Evolutionary conservation across 2,797 vertebrate genomes (phyloP).

Genomic region (Morelia viridis): DNA sequence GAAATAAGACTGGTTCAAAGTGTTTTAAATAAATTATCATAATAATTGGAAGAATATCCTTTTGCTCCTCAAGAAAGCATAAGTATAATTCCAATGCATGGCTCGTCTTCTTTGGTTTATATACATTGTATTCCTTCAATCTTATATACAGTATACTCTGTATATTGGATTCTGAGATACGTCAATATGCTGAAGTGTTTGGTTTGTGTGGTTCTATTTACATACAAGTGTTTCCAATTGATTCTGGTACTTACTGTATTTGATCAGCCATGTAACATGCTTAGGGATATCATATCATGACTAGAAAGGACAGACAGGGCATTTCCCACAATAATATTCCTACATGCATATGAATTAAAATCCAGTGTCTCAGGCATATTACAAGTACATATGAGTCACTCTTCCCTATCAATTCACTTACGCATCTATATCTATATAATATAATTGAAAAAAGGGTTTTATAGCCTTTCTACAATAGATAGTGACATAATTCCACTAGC

Average conservation of each 20-base stretch:
- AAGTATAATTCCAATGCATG: background rate
- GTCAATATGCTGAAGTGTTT: background rate
- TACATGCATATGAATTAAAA: background rate
- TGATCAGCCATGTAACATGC: background rate
- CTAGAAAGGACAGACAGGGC: background rate
- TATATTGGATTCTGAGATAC: background rate
- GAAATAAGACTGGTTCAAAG: background rate
- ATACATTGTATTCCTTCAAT: background rate
- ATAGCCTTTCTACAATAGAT: constrained; percentile 9
- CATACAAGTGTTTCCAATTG: background rate
- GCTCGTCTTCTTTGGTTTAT: background rate
- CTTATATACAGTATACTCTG: background rate
- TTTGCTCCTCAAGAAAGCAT: background rate
- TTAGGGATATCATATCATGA: background rate
- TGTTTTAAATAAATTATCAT: background rate
- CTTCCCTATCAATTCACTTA: background rate
- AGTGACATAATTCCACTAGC: rapidly evolving
- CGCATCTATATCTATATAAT: background rate
- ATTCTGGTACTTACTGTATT: background rate
- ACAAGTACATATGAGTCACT: background rate
- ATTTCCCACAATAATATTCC: background rate
- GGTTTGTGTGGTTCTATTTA: background rate
- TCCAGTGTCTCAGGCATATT: background rate
- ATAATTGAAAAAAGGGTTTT: background rate
- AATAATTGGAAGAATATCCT: background rate